phyloP scores from a whole-genome alignment of 2,113 vertebrate genomes.

The Machaerirhynchus nigripectus region DNA sequence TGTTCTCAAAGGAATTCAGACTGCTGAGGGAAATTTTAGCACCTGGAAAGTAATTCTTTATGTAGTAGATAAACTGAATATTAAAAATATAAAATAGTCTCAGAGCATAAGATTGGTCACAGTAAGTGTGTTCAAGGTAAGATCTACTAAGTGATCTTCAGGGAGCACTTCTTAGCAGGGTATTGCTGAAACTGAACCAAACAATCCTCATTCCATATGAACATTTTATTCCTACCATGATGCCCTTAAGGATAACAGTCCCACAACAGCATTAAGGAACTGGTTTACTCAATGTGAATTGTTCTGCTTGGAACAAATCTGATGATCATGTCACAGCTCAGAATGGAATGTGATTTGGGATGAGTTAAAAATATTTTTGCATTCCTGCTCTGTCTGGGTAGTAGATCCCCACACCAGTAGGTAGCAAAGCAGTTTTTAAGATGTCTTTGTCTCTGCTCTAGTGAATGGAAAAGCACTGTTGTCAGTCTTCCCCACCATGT shows the following conservation, averaged over 20 bases:
- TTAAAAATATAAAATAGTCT: background rate
- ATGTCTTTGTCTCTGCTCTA: background rate
- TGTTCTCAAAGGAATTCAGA: background rate
- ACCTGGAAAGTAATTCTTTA: background rate
- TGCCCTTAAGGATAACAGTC: background rate
- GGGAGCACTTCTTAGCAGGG: background rate
- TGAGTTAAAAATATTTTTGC: background rate
- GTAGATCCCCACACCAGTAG: background rate
- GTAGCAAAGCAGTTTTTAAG: background rate
- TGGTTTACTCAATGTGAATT: background rate
- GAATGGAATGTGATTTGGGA: background rate
- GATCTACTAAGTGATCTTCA: background rate
- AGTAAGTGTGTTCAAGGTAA: background rate
- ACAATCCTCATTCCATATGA: background rate
- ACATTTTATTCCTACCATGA: background rate
- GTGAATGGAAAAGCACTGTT: background rate
- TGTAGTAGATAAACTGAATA: background rate
- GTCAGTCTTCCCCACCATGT: background rate
- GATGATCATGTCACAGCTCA: background rate
- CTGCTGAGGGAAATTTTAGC: background rate
- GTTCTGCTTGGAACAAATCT: background rate
- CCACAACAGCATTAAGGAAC: background rate
- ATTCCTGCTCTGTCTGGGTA: background rate
- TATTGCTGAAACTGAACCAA: background rate
- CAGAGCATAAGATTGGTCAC: background rate